Base-by-base conservation (phyloP, 2,888 invertebrate genomes). In the Cheilosia scutellata region DNA sequence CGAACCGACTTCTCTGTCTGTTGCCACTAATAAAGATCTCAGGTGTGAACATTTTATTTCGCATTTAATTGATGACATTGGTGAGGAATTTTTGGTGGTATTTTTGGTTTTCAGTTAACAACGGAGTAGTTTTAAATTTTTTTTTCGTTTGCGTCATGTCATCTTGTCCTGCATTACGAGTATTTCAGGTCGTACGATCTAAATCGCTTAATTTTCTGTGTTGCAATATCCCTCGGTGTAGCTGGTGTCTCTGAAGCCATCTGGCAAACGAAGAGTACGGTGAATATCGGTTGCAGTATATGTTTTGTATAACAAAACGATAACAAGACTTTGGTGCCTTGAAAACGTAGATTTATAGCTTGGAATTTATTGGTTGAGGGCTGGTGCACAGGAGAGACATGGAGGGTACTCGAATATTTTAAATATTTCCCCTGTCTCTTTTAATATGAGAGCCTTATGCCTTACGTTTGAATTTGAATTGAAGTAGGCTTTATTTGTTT, bases 21-120 rank as follows among this genome's bases (percentile, higher is more conserved):
- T 63, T 84, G 84, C 88, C 88, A 89, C 89, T 91, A 92, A 92
- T 92, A 91, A 92, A 92, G 92, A 91, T 90, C 90, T 92, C 91
- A 91, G 91, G 91, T 91, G 92, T 89, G 90, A 91, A 91, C 89
- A 89, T 90, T 88, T 84, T 87, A 86, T 87, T 86, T 87, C 88
- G 88, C 89, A 88, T 91, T 91, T 92, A 92, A 92, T 92, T 92
- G 92, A 92, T 91, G 91, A 91, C 92, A 91, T 91, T 90, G 91
- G 89, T 89, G 89, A 90, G 91, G 90, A 91, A 92, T 91, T 91
- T 91, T 90, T 89, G 89, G 89, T 90, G 91, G 90, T 89, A 91
- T 91, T 89, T 83, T 70, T 63, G 77, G 77, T 77, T 88, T 82
- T 87, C 80, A 71, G 87, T 88, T 86, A 88, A 89, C 84, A 75